phyloP scores from a whole-genome alignment of 2,113 vertebrate species.

The Platycercus adscitus region DNA sequence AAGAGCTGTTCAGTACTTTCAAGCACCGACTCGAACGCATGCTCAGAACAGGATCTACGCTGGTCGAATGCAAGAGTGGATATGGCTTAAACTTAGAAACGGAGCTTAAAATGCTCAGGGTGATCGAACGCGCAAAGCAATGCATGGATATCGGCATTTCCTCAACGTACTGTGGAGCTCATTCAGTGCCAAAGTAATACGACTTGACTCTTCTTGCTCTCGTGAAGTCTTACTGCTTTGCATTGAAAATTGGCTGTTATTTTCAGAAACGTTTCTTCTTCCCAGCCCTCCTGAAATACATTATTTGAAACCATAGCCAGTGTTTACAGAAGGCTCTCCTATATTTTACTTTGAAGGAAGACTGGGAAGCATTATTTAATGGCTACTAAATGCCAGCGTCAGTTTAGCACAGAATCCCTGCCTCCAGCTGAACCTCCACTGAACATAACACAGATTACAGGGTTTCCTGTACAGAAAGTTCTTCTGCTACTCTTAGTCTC shows the following conservation, averaged over 20 bases:
- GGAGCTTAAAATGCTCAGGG: conserved; percentile 92
- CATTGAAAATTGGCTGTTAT: background rate
- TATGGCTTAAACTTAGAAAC: conserved; percentile 88
- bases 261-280: background rate
- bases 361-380: background rate
- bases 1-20: conserved; percentile 79
- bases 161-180: conserved; percentile 93
- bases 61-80: conserved; percentile 98
- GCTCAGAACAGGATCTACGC: conserved; percentile 85
- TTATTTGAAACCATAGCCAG: background rate
- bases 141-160: conserved; percentile 85
- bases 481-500: background rate
- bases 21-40: conserved; percentile 77
- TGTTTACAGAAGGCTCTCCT: background rate
- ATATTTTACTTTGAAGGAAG: background rate
- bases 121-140: conserved; percentile 80
- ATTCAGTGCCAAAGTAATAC: conserved; percentile 90
- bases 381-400: background rate
- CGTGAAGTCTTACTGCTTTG: background rate
- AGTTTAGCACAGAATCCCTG: background rate
- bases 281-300: background rate
- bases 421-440: background rate
- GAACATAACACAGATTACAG: background rate
- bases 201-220: background rate
- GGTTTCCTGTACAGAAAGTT: background rate